Percentiles rank a stretch among this genome's conserved stretches.
phyloP scores from a whole-genome alignment of 2,888 invertebrate genomes.

The Thysanoteuthis rhombus region DNA sequence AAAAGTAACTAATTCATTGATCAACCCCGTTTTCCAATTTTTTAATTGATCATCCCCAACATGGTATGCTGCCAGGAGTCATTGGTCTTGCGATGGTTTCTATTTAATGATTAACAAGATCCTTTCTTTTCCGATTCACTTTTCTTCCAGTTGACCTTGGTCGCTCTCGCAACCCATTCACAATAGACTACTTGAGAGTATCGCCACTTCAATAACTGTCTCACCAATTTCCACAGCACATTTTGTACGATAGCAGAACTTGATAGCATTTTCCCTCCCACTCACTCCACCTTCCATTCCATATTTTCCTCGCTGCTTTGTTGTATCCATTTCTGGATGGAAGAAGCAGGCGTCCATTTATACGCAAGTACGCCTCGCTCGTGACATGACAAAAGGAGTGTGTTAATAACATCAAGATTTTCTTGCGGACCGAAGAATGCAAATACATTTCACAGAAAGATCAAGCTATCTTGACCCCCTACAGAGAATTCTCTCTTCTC shows the following conservation, averaged over 20 bases:
- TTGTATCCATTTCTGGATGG: not conserved
- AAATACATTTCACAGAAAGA: not conserved
- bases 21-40: too few relatives aligned
- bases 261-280: not conserved
- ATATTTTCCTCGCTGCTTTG: not conserved
- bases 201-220: not conserved
- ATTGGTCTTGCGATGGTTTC: too few relatives aligned
- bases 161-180: not conserved
- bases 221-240: not conserved
- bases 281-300: too few relatives aligned
- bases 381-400: not conserved
- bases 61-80: too few relatives aligned
- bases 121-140: too few relatives aligned
- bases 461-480: not conserved
- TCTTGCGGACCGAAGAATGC: too few relatives aligned
- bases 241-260: not conserved
- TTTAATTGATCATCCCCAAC: too few relatives aligned
- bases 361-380: not conserved
- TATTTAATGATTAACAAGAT: too few relatives aligned
- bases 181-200: not conserved
- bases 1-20: too few relatives aligned
- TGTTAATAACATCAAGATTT: not conserved
- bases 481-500: not conserved
- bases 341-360: not conserved
- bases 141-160: not conserved